Base-by-base conservation (phyloP, 1,140 invertebrate species). In the Drosophila subpulchrella region DNA sequence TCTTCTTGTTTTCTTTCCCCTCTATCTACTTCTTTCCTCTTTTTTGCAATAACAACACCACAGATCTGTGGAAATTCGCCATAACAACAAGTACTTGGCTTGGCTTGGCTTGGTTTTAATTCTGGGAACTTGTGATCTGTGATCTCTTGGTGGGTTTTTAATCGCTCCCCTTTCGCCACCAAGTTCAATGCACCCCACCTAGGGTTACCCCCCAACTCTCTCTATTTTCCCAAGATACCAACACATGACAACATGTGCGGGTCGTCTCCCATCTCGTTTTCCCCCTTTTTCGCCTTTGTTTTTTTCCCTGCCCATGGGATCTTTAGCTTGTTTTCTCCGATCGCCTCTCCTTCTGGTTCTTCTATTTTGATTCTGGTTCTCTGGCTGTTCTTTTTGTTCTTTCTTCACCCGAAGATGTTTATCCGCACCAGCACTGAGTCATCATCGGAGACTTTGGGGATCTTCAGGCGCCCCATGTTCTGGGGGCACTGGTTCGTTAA, bases 341-440 rank as follows among this genome's bases (percentile, higher is more conserved):
- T 32, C 15, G 30, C 47, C 61, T 56, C 56, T 75, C 47, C 75
- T 57, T 47, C 30, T 71, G 56, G 42, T 58, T 72, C 67, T 83
- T 86, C 83, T 86, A 86, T 86, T 86, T 86, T 86, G 83, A 88
- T 86, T 88, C 83, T 88, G 56, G 60, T 63, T 81, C 75, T 70
- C 50, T 51, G 65, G 38, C 7, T 15, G n/a, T 54, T 46, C 27
- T 60, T 50, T 24, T 51, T 51, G 12, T 34, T 51, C 32, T 51
- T 32, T 51, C 48, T 13, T 34, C 24, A 15, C 10, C 48, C 48
- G 48, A 27, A 27, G 27, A 17, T 50, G 24, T 50, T 50, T 24
- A 15, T 47, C 42, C 32, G 41, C 5, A 24, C 46, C 42, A 11
- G 4, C 55, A 72, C 57, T 86, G 83, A 86, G 71, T 86, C 83